These are phyloP conservation scores for Thecophora atra DNA, from an alignment of 2,888 invertebrate genomes.

Conservation along the genomic window DNA sequence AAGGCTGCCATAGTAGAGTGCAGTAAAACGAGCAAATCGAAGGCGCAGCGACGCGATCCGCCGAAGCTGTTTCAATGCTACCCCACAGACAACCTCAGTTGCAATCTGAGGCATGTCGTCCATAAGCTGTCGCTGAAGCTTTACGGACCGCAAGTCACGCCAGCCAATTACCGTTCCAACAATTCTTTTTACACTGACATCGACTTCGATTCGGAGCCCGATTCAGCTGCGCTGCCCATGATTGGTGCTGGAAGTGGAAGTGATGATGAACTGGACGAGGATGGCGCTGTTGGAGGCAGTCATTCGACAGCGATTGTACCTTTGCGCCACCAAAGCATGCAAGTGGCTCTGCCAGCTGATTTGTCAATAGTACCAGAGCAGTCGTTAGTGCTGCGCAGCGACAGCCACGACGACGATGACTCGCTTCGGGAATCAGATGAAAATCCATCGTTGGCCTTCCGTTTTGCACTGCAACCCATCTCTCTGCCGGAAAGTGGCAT, in stretches of 20 bases:
- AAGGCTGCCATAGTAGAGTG: constrained; percentile 58
- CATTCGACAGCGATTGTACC: constrained; percentile 55
- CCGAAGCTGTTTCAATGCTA: constrained; percentile 72
- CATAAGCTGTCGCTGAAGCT: constrained; percentile 70
- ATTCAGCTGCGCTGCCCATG: constrained; percentile 60
- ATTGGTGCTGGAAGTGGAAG: constrained; percentile 62
- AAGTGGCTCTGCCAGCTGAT: constrained; percentile 66
- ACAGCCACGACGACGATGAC: constrained; percentile 58
- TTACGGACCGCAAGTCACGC: constrained; percentile 68
- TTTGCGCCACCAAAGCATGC: constrained; percentile 59
- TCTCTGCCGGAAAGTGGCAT: constrained; percentile 62
- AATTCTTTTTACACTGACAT: constrained; percentile 77
- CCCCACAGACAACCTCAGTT: constrained; percentile 77
- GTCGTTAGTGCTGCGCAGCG: constrained; percentile 59
- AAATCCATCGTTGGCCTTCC: constrained; percentile 55
- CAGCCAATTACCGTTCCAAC: constrained; percentile 68
- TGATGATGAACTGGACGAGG: constrained; percentile 52
- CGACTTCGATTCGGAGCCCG: constrained; percentile 77
- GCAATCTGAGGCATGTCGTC: constrained; percentile 79
- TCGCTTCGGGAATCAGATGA: constrained; percentile 52
- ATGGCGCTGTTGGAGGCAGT: constrained; percentile 43
- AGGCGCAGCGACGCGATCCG: constrained; percentile 57
- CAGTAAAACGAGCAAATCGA: constrained; percentile 54
- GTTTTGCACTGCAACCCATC: constrained; percentile 61
- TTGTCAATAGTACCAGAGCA: constrained; percentile 65